Evolutionary conservation across 1,140 invertebrate species (phyloP).

Genomic region (Nebria ingens): DNA sequence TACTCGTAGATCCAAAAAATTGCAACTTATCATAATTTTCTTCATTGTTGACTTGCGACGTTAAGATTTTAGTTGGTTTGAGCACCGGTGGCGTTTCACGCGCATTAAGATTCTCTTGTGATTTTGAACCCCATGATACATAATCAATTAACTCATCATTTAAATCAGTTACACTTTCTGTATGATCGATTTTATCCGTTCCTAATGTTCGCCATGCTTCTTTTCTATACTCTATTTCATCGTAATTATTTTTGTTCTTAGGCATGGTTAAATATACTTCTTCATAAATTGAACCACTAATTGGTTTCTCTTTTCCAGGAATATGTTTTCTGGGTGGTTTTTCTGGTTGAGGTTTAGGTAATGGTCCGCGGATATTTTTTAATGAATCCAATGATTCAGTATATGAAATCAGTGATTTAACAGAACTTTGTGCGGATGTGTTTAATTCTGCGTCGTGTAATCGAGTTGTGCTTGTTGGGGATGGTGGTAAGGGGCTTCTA

Average conservation of each 20-base stretch:
- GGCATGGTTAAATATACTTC: conserved; percentile 28
- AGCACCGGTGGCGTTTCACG: conserved; percentile 21
- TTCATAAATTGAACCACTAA: too few species aligned
- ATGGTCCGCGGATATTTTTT: conserved; percentile 23
- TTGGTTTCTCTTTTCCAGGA: conserved; percentile 36
- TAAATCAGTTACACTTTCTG: conserved; percentile 35
- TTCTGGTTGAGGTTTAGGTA: conserved; percentile 45
- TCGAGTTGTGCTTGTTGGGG: conserved; percentile 43
- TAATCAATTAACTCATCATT: conserved; percentile 29
- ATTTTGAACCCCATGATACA: conserved; percentile 24
- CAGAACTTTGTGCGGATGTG: conserved; percentile 29
- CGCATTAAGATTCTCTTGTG: conserved; percentile 12
- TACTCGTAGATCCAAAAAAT: conserved; percentile 62
- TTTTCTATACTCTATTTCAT: conserved; percentile 54
- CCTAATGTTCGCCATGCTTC: conserved; percentile 70
- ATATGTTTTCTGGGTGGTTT: conserved; percentile 54
- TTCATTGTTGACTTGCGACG: conserved; percentile 16
- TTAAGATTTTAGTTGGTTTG: conserved; percentile 29
- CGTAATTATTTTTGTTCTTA: conserved; percentile 41
- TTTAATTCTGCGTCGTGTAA: conserved; percentile 36
- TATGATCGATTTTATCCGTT: conserved; percentile 56
- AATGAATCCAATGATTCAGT: conserved; percentile 5
- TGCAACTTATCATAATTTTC: conserved; percentile 66
- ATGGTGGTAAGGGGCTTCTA: conserved; percentile 59
- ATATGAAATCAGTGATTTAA: conserved; percentile 22